Evolutionary conservation across 2,797 vertebrate species (phyloP).

Genomic region (Atherinosoma microstoma): DNA sequence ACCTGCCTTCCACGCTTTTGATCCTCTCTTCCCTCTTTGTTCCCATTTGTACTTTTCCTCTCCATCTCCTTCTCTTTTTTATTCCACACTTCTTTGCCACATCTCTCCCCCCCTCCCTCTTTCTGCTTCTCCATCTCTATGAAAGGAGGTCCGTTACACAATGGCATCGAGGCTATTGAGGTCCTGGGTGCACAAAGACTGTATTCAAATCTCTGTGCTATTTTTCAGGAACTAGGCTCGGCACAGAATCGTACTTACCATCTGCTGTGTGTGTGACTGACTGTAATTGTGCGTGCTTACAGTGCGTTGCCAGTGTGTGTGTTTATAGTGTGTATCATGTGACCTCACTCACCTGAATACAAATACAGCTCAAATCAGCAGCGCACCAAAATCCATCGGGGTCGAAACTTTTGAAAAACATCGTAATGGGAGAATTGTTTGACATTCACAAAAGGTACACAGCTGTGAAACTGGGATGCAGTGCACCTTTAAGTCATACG

Average conservation of each 20-base stretch:
- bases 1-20: background rate
- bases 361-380: constrained; percentile 40
- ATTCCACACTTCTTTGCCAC: constrained; percentile 24
- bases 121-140: constrained; percentile 39
- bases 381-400: constrained; percentile 18
- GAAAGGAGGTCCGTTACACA: constrained; percentile 69
- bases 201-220: constrained; percentile 70
- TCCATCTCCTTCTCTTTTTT: constrained; percentile 17
- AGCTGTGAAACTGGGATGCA: constrained; percentile 30
- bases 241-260: constrained; percentile 52
- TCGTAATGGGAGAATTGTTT: constrained; percentile 12
- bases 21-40: background rate
- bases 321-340: constrained; percentile 15
- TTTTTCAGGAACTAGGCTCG: constrained; percentile 57
- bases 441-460: constrained; percentile 5
- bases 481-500: constrained; percentile 15
- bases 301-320: constrained; percentile 1
- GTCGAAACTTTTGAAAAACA: constrained; percentile 44
- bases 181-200: constrained; percentile 67
- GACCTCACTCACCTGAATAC: constrained; percentile 44
- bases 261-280: constrained; percentile 49
- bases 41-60: constrained; percentile 2
- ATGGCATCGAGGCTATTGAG: constrained; percentile 64
- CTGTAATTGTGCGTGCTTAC: constrained; percentile 30
- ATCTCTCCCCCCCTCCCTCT: constrained; percentile 16